phyloP scores from a whole-genome alignment of 2,888 invertebrate genomes.

The Synergus japonicus region DNA sequence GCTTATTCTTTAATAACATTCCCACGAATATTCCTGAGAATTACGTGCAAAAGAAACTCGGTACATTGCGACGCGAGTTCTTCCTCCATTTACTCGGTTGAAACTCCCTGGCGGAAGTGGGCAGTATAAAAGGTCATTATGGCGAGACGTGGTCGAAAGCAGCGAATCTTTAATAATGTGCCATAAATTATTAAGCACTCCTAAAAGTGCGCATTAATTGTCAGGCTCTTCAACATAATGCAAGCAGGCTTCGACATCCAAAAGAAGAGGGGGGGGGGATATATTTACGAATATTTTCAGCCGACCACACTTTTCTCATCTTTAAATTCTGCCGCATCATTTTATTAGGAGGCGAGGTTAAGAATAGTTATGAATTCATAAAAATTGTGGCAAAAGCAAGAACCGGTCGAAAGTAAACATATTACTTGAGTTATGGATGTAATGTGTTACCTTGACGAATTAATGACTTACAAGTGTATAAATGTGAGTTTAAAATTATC shows the following conservation, averaged over 20 bases:
- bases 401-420: neutral
- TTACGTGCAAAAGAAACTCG: conserved; percentile 1
- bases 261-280: neutral
- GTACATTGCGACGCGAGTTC: neutral
- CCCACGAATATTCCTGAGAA: conserved; percentile 5
- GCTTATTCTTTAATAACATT: neutral
- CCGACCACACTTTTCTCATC: conserved; percentile 3
- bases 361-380: neutral
- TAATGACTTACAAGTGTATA: conserved; percentile 14
- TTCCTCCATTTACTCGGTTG: conserved; percentile 15
- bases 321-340: conserved; percentile 4
- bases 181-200: conserved; percentile 14
- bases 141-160: conserved; percentile 22
- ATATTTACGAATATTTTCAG: neutral
- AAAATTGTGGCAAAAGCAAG: neutral
- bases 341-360: neutral
- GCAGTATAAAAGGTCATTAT: conserved; percentile 39
- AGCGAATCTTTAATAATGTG: conserved; percentile 28
- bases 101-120: conserved; percentile 22
- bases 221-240: neutral
- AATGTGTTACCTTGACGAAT: neutral
- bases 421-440: neutral
- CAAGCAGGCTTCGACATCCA: neutral
- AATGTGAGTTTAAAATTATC: conserved; percentile 9
- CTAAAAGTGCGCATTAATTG: conserved; percentile 33